A percentile compares a stretch with the other conserved stretches of the same genome.
These are phyloP conservation scores for Blennius ocellaris DNA, from an alignment of 2,113 vertebrate species.

Conservation along the genomic window DNA sequence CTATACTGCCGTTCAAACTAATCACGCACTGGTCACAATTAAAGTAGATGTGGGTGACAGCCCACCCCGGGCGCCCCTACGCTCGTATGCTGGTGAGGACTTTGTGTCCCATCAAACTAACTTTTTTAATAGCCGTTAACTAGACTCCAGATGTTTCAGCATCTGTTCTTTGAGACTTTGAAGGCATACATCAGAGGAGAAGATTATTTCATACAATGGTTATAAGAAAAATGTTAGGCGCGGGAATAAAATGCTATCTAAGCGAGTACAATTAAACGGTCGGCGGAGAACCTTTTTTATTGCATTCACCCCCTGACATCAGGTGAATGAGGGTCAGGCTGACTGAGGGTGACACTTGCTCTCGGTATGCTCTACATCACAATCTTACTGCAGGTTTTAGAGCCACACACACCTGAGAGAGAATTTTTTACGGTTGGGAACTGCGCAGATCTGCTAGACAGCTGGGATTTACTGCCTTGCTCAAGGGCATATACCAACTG, in stretches of 20 bases:
- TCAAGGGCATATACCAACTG: slow-evolving; percentile 69
- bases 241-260: slow-evolving; percentile 50
- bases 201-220: slow-evolving; percentile 79
- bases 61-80: slow-evolving; percentile 59
- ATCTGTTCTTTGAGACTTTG: slow-evolving; percentile 81
- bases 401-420: slow-evolving; percentile 42
- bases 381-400: slow-evolving; percentile 1
- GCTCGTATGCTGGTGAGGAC: slow-evolving; percentile 63
- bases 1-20: slow-evolving; percentile 49
- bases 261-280: slow-evolving; percentile 42
- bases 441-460: slow-evolving; percentile 63
- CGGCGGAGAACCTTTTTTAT: slow-evolving; percentile 30
- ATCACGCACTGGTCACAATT: slow-evolving; percentile 54
- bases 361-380: slow-evolving; percentile 22
- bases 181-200: slow-evolving; percentile 79
- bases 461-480: slow-evolving; percentile 78
- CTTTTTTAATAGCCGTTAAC: slow-evolving; percentile 80
- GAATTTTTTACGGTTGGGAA: slow-evolving; percentile 71
- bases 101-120: slow-evolving; percentile 78
- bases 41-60: slow-evolving; percentile 67
- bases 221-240: slow-evolving; percentile 65
- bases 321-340: slow-evolving; percentile 45
- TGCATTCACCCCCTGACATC: slow-evolving; percentile 26
- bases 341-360: slow-evolving; percentile 41
- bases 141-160: slow-evolving; percentile 81